A percentile compares a stretch with the other conserved stretches of the same genome.
Evolutionary conservation across 2,888 invertebrate species (phyloP).

Genomic region (Flexamia atlantica): DNA sequence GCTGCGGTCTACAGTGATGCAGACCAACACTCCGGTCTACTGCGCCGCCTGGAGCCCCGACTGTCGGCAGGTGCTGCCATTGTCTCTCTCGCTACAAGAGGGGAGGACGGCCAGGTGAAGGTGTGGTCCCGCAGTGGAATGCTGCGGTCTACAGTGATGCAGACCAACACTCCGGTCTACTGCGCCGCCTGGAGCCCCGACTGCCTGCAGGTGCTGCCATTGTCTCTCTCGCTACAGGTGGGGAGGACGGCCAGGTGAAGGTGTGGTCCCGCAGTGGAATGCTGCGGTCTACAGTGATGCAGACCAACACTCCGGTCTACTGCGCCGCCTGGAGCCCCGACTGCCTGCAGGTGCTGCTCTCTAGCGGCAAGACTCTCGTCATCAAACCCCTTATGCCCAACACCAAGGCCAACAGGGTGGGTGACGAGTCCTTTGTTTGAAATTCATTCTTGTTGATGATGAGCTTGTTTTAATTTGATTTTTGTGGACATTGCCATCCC

Average conservation of each 20-base stretch:
- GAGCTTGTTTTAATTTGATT: no score
- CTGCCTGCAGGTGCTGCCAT: slow-evolving; percentile 77
- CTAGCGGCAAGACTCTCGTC: slow-evolving; percentile 77
- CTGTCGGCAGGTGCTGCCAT: no score
- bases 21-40: slow-evolving; percentile 87
- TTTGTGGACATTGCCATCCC: no score
- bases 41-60: slow-evolving; percentile 76
- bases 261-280: slow-evolving; percentile 98
- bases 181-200: slow-evolving; percentile 87
- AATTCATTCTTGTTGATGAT: no score
- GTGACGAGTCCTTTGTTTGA: neutral
- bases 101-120: slow-evolving; percentile 97
- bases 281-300: slow-evolving; percentile 92
- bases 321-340: slow-evolving; percentile 87
- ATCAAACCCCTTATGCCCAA: slow-evolving; percentile 79
- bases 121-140: slow-evolving; percentile 98
- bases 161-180: slow-evolving; percentile 87
- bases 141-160: slow-evolving; percentile 92
- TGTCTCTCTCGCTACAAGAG: slow-evolving; percentile 78
- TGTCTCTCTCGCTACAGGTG: slow-evolving; percentile 78
- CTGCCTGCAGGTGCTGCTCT: slow-evolving; percentile 78
- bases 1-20: slow-evolving; percentile 92
- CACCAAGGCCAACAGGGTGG: slow-evolving; percentile 76
- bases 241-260: slow-evolving; percentile 97
- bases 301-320: slow-evolving; percentile 87